phyloP scores from a whole-genome alignment of 2,113 vertebrate genomes.

The Hippocampus comes region DNA sequence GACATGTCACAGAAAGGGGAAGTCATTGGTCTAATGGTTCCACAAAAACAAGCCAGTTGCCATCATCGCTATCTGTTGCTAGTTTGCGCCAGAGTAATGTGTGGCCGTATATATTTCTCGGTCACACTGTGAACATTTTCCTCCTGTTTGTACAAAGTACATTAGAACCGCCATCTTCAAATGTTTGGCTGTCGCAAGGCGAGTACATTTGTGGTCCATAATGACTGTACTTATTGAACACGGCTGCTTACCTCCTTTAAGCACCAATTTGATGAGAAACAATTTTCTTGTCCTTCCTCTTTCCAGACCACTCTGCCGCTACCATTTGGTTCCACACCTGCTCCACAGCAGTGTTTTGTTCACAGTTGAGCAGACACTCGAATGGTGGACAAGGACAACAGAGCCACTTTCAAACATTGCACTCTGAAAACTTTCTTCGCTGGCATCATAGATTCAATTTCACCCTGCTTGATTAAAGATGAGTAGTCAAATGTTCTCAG shows the following conservation, averaged over 20 bases:
- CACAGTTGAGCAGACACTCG: slow-evolving; percentile 81
- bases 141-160: neutral
- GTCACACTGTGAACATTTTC: neutral
- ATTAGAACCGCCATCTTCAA: neutral
- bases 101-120: slow-evolving; percentile 7
- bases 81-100: slow-evolving; percentile 28
- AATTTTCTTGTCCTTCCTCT: slow-evolving; percentile 25
- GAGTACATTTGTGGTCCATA: slow-evolving; percentile 3
- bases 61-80: slow-evolving; percentile 42
- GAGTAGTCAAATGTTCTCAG: neutral
- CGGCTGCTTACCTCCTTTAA: slow-evolving; percentile 39
- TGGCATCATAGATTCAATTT: slow-evolving; percentile 1
- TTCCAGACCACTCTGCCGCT: slow-evolving; percentile 15
- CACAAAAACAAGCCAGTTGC: slow-evolving; percentile 43
- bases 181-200: slow-evolving; percentile 3
- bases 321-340: slow-evolving; percentile 74
- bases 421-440: neutral
- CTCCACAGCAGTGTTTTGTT: slow-evolving; percentile 75
- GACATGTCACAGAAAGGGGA: slow-evolving; percentile 51
- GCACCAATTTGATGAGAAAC: slow-evolving; percentile 31
- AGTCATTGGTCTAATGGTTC: slow-evolving; percentile 58
- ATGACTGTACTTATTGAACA: slow-evolving; percentile 15
- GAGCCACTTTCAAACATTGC: neutral
- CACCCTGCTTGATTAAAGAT: neutral
- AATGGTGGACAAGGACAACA: neutral